Evolutionary conservation across 2,113 vertebrate species (phyloP).

Genomic region (Gymnorhina tibicen): DNA sequence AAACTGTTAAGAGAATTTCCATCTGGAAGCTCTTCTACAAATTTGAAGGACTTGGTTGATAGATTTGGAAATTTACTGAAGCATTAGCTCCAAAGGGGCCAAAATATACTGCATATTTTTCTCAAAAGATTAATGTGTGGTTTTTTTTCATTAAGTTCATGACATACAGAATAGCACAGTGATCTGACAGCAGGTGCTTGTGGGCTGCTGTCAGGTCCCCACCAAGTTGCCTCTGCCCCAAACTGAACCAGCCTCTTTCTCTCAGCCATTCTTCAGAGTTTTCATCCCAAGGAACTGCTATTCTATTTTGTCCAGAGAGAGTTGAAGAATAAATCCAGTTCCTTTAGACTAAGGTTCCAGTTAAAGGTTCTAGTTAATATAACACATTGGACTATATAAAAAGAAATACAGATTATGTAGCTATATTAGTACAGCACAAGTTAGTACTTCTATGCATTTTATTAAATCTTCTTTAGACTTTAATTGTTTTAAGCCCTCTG

Average conservation of each 20-base stretch:
- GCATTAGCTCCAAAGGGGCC: neutral
- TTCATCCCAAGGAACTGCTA: neutral
- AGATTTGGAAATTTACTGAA: neutral
- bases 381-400: neutral
- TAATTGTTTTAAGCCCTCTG: neutral
- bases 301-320: neutral
- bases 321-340: neutral
- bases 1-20: neutral
- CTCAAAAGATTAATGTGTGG: neutral
- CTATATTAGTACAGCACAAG: neutral
- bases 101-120: neutral
- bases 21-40: neutral
- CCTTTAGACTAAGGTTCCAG: neutral
- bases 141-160: neutral
- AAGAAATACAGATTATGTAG: neutral
- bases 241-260: neutral
- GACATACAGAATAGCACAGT: neutral
- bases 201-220: neutral
- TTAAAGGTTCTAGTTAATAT: neutral
- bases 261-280: neutral
- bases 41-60: neutral
- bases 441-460: neutral
- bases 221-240: neutral
- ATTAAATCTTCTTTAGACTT: neutral
- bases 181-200: neutral